Conservation (phyloP, 2,888 invertebrate species). For the Disparrhopalites patrizii region DNA sequence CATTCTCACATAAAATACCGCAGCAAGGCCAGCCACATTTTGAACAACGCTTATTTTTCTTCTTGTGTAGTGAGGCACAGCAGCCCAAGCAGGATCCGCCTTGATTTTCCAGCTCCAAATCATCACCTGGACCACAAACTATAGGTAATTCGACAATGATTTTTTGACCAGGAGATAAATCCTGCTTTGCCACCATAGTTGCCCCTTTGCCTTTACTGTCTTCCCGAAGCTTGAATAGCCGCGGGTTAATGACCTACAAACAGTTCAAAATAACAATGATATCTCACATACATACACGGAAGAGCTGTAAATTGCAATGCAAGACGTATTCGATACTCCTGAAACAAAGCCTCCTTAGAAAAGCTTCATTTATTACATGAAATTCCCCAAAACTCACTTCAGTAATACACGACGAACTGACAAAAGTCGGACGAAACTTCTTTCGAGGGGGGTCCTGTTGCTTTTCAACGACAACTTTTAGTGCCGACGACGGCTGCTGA, state of each 20-base stretch:
- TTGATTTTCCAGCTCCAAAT: background rate
- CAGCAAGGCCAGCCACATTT: conserved; percentile 18
- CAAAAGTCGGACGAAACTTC: no score
- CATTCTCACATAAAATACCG: background rate
- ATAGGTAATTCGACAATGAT: conserved; percentile 9
- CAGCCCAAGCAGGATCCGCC: conserved; percentile 5
- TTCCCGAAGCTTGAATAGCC: background rate
- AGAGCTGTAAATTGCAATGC: no score
- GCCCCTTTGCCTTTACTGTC: background rate
- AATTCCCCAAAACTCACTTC: no score
- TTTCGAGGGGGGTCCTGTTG: no score
- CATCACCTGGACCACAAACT: conserved; percentile 8
- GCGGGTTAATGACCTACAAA: background rate
- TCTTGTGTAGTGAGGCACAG: background rate
- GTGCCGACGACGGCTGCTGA: no score
- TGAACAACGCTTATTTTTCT: background rate
- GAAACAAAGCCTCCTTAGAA: no score
- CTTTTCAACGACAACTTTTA: no score
- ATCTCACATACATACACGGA: no score
- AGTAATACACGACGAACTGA: no score
- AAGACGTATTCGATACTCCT: no score
- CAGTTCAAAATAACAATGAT: background rate
- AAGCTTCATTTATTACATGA: no score
- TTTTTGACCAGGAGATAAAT: conserved; percentile 1
- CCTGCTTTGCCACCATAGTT: background rate